Evolutionary conservation across 53 echinoderm and acorn worm species (phyloP).

Genomic region (Patiria pectinifera): DNA sequence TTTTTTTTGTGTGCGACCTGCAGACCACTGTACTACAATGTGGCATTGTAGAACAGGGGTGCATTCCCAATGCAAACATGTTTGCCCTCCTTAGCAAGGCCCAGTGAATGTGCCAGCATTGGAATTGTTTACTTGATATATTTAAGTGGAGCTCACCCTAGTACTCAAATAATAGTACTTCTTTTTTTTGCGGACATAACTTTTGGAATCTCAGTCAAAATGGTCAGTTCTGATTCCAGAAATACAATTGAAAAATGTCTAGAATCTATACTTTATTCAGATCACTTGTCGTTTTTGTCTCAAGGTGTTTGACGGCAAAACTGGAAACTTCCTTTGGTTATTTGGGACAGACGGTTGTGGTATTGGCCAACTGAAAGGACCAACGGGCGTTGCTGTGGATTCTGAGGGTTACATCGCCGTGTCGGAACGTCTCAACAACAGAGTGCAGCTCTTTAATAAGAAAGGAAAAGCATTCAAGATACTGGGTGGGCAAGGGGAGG

Average conservation of each 20-base stretch:
- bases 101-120: too few species aligned
- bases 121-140: too few species aligned
- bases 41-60: background rate
- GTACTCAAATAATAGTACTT: too few species aligned
- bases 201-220: too few species aligned
- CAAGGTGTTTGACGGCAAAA: constrained; percentile 51
- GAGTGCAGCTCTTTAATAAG: constrained; percentile 61
- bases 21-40: background rate
- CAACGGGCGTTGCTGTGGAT: constrained; percentile 59
- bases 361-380: constrained; percentile 51
- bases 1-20: background rate
- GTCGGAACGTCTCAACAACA: constrained; percentile 55
- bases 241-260: too few species aligned
- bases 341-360: constrained; percentile 52
- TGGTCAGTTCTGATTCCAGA: too few species aligned
- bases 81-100: too few species aligned
- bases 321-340: constrained; percentile 13
- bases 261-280: background rate
- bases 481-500: constrained; percentile 32
- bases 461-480: constrained; percentile 39
- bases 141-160: too few species aligned
- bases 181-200: too few species aligned
- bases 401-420: constrained; percentile 59
- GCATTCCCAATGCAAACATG: background rate
- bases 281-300: background rate